Evolutionary conservation across 2,797 vertebrate genomes (phyloP).

Genomic region (Prunella strophiata): DNA sequence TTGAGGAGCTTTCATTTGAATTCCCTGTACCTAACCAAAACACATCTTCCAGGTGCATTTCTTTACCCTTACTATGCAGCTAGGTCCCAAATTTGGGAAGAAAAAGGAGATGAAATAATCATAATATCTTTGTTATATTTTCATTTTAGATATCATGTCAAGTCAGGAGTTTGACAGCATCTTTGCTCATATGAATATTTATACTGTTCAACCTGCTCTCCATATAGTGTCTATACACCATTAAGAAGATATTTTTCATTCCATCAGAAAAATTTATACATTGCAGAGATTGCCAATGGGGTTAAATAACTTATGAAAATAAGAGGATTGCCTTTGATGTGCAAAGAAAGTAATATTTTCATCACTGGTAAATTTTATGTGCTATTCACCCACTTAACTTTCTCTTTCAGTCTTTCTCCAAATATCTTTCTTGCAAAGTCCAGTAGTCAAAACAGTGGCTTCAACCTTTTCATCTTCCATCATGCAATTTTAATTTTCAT

Average conservation of each 20-base stretch:
- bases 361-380: conserved; percentile 64
- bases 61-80: conserved; percentile 39
- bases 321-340: conserved; percentile 65
- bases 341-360: conserved; percentile 67
- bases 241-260: conserved; percentile 65
- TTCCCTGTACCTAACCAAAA: conserved; percentile 73
- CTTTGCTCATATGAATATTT: conserved; percentile 77
- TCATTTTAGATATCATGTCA: conserved; percentile 65
- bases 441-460: conserved; percentile 49
- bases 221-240: conserved; percentile 53
- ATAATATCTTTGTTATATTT: conserved; percentile 45
- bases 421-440: conserved; percentile 50
- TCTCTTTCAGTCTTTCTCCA: conserved; percentile 31
- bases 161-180: conserved; percentile 49
- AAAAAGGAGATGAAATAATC: background rate
- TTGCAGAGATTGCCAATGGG: conserved; percentile 63
- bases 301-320: conserved; percentile 74
- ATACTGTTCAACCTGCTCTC: conserved; percentile 45
- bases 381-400: conserved; percentile 42
- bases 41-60: conserved; percentile 68
- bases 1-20: conserved; percentile 78
- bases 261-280: conserved; percentile 72
- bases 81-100: background rate
- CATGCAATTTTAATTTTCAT: conserved; percentile 64
- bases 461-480: conserved; percentile 65